Conservation (phyloP, 2,797 vertebrate genomes). For the Pelobates cultripes region DNA sequence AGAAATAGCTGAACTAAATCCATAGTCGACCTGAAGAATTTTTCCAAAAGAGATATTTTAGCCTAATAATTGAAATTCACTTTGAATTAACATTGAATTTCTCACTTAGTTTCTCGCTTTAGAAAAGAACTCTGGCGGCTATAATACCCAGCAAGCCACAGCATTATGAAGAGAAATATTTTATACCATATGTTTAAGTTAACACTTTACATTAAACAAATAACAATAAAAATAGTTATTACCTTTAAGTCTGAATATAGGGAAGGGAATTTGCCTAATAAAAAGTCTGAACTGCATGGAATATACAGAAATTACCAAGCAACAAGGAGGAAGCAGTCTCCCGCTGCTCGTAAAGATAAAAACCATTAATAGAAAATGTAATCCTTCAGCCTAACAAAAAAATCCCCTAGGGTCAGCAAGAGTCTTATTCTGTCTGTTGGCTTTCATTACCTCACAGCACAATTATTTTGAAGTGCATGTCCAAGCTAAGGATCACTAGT, state of each 20-base stretch:
- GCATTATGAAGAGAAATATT: too few relatives aligned
- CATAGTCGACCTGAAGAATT: too few relatives aligned
- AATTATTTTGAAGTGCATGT: slow-evolving; percentile 17
- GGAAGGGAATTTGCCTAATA: background rate
- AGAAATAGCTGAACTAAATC: too few relatives aligned
- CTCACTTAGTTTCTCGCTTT: too few relatives aligned
- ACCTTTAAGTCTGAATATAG: background rate
- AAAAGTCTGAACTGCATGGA: background rate
- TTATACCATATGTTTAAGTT: too few relatives aligned
- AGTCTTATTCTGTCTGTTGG: background rate
- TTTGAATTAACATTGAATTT: too few relatives aligned
- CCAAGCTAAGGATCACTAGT: background rate
- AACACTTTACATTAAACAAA: too few relatives aligned
- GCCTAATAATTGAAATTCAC: too few relatives aligned
- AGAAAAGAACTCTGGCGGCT: too few relatives aligned
- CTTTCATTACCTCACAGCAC: slow-evolving; percentile 1
- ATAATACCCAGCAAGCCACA: too few relatives aligned
- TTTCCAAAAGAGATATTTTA: too few relatives aligned
- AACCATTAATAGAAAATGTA: slow-evolving; percentile 14
- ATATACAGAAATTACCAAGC: background rate
- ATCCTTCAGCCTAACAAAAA: slow-evolving; percentile 15
- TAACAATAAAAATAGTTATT: too few relatives aligned
- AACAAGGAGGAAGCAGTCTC: background rate
- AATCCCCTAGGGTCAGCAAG: background rate
- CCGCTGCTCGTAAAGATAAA: slow-evolving; percentile 21